A percentile compares a stretch with the other conserved stretches of the same genome.
Evolutionary conservation across 1,140 invertebrate species (phyloP).

Genomic region (Apocrypta bakeri): DNA sequence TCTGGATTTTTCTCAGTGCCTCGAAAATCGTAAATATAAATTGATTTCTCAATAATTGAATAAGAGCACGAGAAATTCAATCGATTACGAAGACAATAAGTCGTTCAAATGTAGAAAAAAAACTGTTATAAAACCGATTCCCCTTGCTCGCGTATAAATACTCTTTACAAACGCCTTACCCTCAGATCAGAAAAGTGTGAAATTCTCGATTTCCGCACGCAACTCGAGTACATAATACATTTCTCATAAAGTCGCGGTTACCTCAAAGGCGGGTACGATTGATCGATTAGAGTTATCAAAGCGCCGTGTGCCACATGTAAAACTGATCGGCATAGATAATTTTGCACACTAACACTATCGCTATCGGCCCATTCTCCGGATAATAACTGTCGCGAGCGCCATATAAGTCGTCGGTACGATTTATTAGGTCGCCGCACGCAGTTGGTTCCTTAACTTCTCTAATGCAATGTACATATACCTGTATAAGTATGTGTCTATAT

Average conservation of each 20-base stretch:
- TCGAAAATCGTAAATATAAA: no score
- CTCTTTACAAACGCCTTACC: no score
- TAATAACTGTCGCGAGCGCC: slow-evolving; percentile 55
- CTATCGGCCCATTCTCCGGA: slow-evolving; percentile 55
- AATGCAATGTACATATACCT: background rate
- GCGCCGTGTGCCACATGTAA: background rate
- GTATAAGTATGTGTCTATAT: background rate
- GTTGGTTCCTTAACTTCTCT: slow-evolving; percentile 53
- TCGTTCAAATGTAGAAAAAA: no score
- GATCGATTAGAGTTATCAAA: slow-evolving; percentile 45
- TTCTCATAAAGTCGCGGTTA: no score
- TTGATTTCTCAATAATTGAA: no score
- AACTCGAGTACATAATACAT: no score
- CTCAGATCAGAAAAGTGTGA: slow-evolving; percentile 7
- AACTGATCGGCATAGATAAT: slow-evolving; percentile 33
- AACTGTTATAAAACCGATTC: no score
- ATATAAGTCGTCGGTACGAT: slow-evolving; percentile 44
- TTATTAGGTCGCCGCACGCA: slow-evolving; percentile 60
- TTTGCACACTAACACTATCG: slow-evolving; percentile 62
- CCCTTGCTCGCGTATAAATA: no score
- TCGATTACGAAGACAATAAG: no score
- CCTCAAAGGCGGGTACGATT: background rate
- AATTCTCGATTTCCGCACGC: background rate
- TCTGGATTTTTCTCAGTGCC: no score
- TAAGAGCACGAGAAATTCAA: no score